These are phyloP conservation scores for Vulpes lagopus DNA, from an alignment of 2,113 vertebrate genomes.

Conservation along the genomic window DNA sequence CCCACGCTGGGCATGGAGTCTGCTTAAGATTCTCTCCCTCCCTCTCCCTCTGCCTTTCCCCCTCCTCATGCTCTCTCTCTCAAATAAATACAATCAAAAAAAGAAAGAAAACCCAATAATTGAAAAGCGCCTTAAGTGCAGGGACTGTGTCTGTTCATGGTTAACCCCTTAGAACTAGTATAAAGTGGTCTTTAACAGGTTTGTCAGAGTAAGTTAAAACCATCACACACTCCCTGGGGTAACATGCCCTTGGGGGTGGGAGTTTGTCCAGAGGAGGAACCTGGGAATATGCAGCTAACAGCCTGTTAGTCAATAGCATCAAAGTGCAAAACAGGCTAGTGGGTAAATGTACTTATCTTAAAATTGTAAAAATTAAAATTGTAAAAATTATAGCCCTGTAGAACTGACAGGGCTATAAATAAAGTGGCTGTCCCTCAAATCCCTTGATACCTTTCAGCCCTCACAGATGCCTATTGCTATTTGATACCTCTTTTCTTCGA, in stretches of 20 bases:
- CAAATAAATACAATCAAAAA: too few relatives aligned
- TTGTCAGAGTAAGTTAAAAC: background rate
- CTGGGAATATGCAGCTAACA: background rate
- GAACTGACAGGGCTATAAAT: background rate
- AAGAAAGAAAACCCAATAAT: background rate
- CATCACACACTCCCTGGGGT: background rate
- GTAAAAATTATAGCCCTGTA: background rate
- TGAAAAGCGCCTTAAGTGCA: background rate
- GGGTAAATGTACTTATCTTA: background rate
- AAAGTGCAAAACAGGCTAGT: background rate
- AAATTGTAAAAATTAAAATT: slow-evolving; percentile 24
- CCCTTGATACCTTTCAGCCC: background rate
- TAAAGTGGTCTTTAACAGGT: background rate
- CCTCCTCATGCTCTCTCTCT: too few relatives aligned
- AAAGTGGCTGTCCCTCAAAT: background rate
- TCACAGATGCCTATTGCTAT: too few relatives aligned
- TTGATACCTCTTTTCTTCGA: background rate
- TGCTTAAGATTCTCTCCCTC: too few relatives aligned
- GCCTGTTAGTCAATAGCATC: background rate
- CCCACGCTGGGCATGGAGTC: too few relatives aligned
- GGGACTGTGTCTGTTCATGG: background rate
- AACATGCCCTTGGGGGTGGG: background rate
- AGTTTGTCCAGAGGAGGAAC: background rate
- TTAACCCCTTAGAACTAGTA: background rate
- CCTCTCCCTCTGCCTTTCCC: too few relatives aligned